Evolutionary conservation across 2,888 invertebrate species (phyloP).

Genomic region (Cactoblastis cactorum): DNA sequence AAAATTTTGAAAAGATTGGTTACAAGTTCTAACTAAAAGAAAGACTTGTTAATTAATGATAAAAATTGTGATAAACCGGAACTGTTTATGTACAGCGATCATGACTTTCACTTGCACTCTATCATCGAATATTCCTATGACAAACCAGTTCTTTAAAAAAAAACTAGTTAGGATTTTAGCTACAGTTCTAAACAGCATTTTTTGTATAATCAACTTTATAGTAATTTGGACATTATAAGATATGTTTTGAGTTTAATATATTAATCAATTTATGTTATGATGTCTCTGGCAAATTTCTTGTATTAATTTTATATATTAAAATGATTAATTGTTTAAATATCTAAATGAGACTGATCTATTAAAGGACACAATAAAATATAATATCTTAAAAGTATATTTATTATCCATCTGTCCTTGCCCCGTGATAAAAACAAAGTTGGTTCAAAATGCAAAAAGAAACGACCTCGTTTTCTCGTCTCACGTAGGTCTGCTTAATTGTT

Average conservation of each 20-base stretch:
- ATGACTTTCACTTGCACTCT: conserved; percentile 76
- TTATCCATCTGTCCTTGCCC: neutral
- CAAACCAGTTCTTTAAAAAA: conserved; percentile 62
- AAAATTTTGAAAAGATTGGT: conserved; percentile 12
- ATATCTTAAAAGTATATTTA: no score
- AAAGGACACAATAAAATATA: no score
- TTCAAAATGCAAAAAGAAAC: conserved; percentile 40
- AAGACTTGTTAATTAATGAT: conserved; percentile 48
- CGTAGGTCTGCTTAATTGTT: conserved; percentile 28
- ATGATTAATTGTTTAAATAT: no score
- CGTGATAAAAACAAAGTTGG: conserved; percentile 32
- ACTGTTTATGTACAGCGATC: conserved; percentile 66
- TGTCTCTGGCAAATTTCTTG: conserved; percentile 33
- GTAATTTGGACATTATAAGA: conserved; percentile 45
- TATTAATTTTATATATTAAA: conserved; percentile 30
- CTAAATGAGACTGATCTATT: no score
- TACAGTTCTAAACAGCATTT: conserved; percentile 32
- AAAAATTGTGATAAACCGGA: conserved; percentile 63
- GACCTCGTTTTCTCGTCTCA: conserved; percentile 37
- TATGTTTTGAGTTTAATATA: conserved; percentile 40
- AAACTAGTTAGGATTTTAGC: conserved; percentile 47
- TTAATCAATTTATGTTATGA: conserved; percentile 44
- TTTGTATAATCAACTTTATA: conserved; percentile 32
- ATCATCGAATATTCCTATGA: conserved; percentile 67
- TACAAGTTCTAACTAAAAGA: conserved; percentile 25